Conservation (phyloP, 2,888 invertebrate species). For the Bibio marci region DNA sequence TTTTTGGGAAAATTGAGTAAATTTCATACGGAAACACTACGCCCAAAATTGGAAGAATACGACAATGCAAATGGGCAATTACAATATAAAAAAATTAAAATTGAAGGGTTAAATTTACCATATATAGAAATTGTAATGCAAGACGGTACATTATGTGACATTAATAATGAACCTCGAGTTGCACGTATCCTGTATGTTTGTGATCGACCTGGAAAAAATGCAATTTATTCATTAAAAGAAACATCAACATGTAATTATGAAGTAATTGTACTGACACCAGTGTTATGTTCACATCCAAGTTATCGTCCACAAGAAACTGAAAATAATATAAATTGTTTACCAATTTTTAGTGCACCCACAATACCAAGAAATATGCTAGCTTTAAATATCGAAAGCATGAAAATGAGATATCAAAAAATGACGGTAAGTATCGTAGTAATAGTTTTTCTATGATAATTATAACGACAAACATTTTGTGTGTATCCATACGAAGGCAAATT, state of each 20-base stretch:
- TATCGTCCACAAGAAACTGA: constrained; percentile 69
- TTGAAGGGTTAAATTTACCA: constrained; percentile 78
- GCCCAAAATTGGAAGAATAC: constrained; percentile 33
- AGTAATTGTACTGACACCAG: constrained; percentile 68
- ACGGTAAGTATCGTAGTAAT: too few relatives aligned
- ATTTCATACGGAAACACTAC: constrained; percentile 40
- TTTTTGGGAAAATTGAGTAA: constrained; percentile 63
- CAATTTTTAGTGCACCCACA: constrained; percentile 43
- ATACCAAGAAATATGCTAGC: constrained; percentile 56
- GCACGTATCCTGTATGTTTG: constrained; percentile 80
- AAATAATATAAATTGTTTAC: constrained; percentile 56
- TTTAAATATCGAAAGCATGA: constrained; percentile 54
- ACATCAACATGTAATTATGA: constrained; percentile 91
- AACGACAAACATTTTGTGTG: too few relatives aligned
- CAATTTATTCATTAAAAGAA: constrained; percentile 85
- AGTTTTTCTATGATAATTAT: too few relatives aligned
- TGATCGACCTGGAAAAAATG: constrained; percentile 73
- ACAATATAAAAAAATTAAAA: constrained; percentile 41
- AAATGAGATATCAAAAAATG: constrained; percentile 43
- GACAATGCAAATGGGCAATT: constrained; percentile 21
- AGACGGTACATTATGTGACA: constrained; percentile 81
- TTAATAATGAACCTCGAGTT: constrained; percentile 59
- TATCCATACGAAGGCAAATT: constrained; percentile 1
- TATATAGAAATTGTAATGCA: constrained; percentile 75
- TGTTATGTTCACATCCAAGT: constrained; percentile 76